phyloP scores from a whole-genome alignment of 2,113 vertebrate genomes.

The Silurus asotus region DNA sequence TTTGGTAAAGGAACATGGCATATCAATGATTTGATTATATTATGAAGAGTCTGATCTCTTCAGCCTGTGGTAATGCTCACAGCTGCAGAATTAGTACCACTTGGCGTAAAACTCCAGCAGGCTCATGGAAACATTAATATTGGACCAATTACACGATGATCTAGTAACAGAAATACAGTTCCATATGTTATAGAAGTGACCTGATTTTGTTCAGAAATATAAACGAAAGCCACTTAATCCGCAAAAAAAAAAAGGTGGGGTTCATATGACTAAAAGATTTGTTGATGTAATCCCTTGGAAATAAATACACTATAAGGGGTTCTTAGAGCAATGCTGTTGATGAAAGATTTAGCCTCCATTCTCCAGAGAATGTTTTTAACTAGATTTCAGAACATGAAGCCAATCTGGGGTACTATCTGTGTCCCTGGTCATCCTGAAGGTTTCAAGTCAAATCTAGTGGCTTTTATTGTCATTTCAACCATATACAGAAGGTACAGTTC shows the following conservation, averaged over 20 bases:
- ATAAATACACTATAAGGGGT: neutral
- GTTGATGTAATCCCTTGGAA: neutral
- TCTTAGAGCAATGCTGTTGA: neutral
- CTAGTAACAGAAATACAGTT: neutral
- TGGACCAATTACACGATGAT: slow-evolving; percentile 2
- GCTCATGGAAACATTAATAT: slow-evolving; percentile 1
- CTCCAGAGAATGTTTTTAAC: neutral
- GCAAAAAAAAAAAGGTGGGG: neutral
- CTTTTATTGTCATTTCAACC: no score
- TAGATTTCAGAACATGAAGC: neutral
- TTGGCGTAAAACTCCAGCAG: slow-evolving; percentile 6
- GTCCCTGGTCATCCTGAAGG: no score
- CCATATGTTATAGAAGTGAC: neutral
- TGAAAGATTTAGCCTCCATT: neutral
- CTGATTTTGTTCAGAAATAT: neutral
- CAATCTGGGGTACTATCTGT: no score
- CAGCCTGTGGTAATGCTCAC: neutral
- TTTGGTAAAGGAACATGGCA: slow-evolving; percentile 6
- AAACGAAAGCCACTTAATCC: neutral
- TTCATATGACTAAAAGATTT: neutral
- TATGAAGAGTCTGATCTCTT: neutral
- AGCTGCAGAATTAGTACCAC: slow-evolving; percentile 18
- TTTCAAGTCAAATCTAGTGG: no score
- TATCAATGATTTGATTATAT: neutral
- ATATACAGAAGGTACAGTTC: no score